phyloP scores from a whole-genome alignment of 2,113 vertebrate genomes.

The Xiphophorus hellerii region DNA sequence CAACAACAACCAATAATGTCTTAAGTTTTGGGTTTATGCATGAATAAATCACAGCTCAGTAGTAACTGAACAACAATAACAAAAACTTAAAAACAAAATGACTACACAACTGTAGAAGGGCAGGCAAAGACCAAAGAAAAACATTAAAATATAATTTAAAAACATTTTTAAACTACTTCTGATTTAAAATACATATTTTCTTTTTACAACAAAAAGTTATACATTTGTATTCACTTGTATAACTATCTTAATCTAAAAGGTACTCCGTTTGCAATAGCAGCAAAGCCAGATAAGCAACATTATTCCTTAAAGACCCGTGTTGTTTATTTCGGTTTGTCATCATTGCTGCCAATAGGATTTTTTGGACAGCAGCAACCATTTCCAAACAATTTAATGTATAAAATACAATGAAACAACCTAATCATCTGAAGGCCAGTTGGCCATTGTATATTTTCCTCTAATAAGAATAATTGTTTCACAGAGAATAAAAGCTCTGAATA shows the following conservation, averaged over 20 bases:
- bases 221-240: background rate
- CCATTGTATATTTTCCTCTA: background rate
- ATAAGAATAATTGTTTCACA: conserved; percentile 2
- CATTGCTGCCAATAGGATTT: conserved; percentile 13
- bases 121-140: background rate
- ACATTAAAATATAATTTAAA: background rate
- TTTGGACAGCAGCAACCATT: background rate
- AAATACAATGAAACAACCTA: conserved; percentile 9
- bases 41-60: too few species aligned
- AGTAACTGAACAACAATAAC: background rate
- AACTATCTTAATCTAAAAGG: background rate
- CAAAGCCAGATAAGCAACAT: background rate
- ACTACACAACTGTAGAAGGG: background rate
- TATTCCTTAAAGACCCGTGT: background rate
- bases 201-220: too few species aligned
- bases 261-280: background rate
- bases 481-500: background rate
- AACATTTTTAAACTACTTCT: background rate
- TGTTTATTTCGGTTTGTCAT: conserved; percentile 11
- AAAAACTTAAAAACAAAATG: background rate
- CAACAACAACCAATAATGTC: too few species aligned
- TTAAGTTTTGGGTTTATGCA: background rate
- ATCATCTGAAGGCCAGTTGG: conserved; percentile 3
- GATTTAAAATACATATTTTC: too few species aligned
- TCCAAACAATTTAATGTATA: conserved; percentile 33